Conservation (phyloP, 2,797 vertebrate species). For the Glossophaga mutica region DNA sequence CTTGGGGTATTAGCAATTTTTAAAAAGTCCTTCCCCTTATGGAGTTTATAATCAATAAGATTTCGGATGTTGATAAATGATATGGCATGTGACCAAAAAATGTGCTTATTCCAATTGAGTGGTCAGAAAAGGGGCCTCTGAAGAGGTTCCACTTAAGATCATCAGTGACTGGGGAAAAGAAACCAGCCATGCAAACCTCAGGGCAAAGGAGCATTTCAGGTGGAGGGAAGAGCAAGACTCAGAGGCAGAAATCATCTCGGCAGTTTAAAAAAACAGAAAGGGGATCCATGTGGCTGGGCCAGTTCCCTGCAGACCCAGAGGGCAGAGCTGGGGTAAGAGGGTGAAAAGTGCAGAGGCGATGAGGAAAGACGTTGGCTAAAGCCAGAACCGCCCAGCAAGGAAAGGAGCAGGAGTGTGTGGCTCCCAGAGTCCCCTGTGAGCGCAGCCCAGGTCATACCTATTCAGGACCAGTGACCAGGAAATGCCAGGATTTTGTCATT, state of each 20-base stretch:
- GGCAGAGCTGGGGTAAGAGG: background rate
- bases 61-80: background rate
- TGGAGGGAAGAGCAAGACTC: background rate
- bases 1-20: background rate
- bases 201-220: background rate
- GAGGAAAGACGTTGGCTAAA: slow-evolving; percentile 4
- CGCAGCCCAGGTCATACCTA: background rate
- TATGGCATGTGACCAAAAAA: background rate
- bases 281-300: background rate
- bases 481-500: background rate
- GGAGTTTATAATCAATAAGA: background rate
- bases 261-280: slow-evolving; percentile 2
- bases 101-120: background rate
- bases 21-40: background rate
- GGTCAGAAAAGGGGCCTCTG: background rate
- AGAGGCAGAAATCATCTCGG: background rate
- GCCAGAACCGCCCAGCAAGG: background rate
- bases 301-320: background rate
- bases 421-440: background rate
- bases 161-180: background rate
- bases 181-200: background rate
- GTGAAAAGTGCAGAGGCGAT: background rate
- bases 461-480: background rate
- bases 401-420: background rate
- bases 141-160: background rate